Conservation (phyloP, 2,797 vertebrate species). For the Mycteria americana region DNA sequence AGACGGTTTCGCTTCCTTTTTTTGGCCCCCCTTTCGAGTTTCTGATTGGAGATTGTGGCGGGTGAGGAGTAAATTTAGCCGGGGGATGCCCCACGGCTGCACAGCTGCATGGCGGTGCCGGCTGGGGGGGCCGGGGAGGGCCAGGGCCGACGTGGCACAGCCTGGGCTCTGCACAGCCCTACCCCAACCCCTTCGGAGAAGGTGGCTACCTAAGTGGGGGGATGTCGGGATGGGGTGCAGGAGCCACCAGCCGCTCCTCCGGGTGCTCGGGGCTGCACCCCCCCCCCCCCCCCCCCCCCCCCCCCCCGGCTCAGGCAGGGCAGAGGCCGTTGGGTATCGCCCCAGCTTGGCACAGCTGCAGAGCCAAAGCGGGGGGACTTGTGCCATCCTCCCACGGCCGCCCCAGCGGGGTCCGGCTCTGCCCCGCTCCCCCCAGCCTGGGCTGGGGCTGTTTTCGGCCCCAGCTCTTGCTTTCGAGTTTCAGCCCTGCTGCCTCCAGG, state of each 20-base stretch:
- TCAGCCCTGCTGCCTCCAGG: slow-evolving; percentile 9
- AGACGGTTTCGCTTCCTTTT: slow-evolving; percentile 21
- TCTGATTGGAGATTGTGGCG: background rate
- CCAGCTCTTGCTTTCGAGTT: slow-evolving; percentile 42
- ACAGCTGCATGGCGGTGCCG: background rate
- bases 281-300: no score
- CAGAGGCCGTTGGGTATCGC: accelerated
- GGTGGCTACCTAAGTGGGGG: accelerated
- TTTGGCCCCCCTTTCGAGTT: background rate
- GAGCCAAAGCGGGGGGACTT: accelerated
- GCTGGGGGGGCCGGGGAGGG: background rate
- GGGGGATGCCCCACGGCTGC: background rate
- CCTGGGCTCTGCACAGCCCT: background rate
- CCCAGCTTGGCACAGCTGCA: accelerated
- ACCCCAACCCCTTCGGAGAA: background rate
- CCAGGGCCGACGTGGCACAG: background rate
- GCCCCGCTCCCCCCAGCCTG: background rate
- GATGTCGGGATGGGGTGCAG: background rate
- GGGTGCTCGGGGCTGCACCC: background rate
- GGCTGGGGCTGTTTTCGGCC: background rate
- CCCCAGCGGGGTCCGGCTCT: background rate
- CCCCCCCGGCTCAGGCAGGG: background rate
- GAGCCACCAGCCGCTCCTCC: background rate
- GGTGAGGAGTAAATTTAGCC: slow-evolving; percentile 39
- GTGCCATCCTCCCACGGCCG: accelerated